Evolutionary conservation across 2,113 vertebrate species (phyloP), one percentile per base, ranked within the genome.

Genomic region (Cyprinodon tularosa): DNA sequence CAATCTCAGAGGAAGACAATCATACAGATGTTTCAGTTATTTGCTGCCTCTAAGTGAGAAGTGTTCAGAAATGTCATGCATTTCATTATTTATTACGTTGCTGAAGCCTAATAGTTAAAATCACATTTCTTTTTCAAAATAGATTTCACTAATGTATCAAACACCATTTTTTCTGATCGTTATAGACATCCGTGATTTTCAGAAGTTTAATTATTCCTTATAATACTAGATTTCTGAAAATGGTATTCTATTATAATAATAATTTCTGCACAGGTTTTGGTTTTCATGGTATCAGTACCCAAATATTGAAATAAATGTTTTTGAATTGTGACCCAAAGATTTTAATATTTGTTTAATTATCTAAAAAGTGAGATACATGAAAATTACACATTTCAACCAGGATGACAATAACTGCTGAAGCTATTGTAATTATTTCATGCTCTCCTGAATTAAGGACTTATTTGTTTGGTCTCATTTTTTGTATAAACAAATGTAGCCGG

Each of bases 11-110:
- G 63, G 77, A 72, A 72, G 64, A 64, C 36, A 1, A 48, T 75
- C 80, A 73, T 75, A 57, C 75, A 62, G 57, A 83, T 60, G 74
- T 74, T 86, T 73, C 50, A 77, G 71, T 85, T 63, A 50, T 74
- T 61, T 47, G 15, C 8, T 74, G 80, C 80, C 81, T 88, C 47
- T 76, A 66, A 77, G 62, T 74, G 42, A 61, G 15, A 76, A 73
- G 53, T 76, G 68, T 81, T 77, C 7, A 37, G 42, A 45, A 65
- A 7, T 62, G 47, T 62, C 61, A 15, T 45, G 42, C 17, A 12
- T 6, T n/a, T 65, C 42, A 60, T 72, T 29, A 37, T 44, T 5
- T 29, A 61, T 36, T 17, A 9, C 68, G 38, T 60, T 66, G 29
- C 60, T 37, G 37, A 48, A 77, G 66, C 3, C 14, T 39, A 15